Percentiles rank a stretch among this genome's conserved stretches.
Conservation (phyloP, 1,140 invertebrate genomes). For the Apolygus lucorum region DNA sequence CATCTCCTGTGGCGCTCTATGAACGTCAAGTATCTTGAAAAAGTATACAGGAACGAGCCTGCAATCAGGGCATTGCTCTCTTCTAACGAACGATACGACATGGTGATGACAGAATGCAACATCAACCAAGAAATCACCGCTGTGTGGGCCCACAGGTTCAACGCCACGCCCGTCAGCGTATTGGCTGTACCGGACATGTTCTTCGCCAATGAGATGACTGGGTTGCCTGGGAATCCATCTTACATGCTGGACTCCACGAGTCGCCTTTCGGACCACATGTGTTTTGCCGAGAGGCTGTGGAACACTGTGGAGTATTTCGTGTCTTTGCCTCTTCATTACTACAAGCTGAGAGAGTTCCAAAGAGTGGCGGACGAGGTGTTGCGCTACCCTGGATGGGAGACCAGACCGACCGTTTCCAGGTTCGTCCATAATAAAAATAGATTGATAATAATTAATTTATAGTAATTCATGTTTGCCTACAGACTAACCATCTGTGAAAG, state of each 20-base stretch:
- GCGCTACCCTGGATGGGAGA: conserved; percentile 29
- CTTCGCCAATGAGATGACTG: conserved; percentile 21
- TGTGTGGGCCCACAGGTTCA: conserved; percentile 32
- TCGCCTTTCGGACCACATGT: conserved; percentile 5
- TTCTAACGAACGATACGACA: conserved; percentile 32
- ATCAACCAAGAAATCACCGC: conserved; percentile 36
- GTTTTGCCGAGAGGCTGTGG: conserved; percentile 2
- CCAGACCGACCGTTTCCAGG: conserved; percentile 28
- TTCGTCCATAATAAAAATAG: conserved; percentile 29
- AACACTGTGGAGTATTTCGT: background rate
- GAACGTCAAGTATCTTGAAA: too few relatives aligned
- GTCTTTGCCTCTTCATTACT: background rate
- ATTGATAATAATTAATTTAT: conserved; percentile 32
- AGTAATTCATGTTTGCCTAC: conserved; percentile 37
- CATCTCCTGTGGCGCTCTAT: too few relatives aligned
- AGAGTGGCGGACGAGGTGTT: conserved; percentile 22
- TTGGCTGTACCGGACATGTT: conserved; percentile 1
- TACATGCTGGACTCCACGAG: conserved; percentile 23
- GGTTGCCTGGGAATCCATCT: conserved; percentile 8
- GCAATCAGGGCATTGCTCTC: too few relatives aligned
- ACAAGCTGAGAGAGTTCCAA: background rate
- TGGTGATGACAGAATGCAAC: conserved; percentile 33
- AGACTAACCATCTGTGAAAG: too few relatives aligned
- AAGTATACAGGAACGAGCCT: too few relatives aligned
- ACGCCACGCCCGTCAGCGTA: conserved; percentile 31